Evolutionary conservation across 2,797 vertebrate species (phyloP), one percentile per base, ranked within the genome.

Genomic region (Channallabes apus): DNA sequence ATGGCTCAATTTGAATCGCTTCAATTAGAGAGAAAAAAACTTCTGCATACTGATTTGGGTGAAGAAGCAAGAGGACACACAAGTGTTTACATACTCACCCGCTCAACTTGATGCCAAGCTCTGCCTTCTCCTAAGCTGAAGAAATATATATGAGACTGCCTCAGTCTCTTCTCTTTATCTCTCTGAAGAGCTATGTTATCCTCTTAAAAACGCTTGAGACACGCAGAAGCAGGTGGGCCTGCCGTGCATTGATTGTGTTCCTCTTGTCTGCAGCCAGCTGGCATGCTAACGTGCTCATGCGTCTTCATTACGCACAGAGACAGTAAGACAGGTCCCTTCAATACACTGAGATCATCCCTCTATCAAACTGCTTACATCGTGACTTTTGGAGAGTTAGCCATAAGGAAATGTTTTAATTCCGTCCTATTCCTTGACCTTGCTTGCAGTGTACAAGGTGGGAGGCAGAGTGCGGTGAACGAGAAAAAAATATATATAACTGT

Each of bases 1-100:
- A 90, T 86, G 86, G 81, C 85, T 90, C 82, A 82, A 86, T 90
- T 89, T 88, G 82, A 79, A 83, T 85, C 54, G 62, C 83, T 89
- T 89, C 82, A 89, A 90, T 90, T 90, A 88, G 65, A 58, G 82
- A 58, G 61, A 76, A 85, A 81, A 76, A 85, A 81, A 84, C 68
- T 73, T 83, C 68, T 86, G 86, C 86, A 86, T 86, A 71, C 86
- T 87, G 84, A 89, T 82, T 65, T 61, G 54, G n/a, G 12, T 62
- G 64, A 69, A 82, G 78, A 86, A 76, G 61, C 62, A 54, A 22
- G 27, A 68, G 27, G 67, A 81, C 56, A 59, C 68, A n/a, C 85
- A 56, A 72, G n/a, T 68, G 65, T 35, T 69, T 15, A 3, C 68
- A 54, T 41, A 38, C 78, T 78, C 51, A 27, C 20, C 75, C 29